Percentiles rank a stretch among this genome's conserved stretches.
Conservation (phyloP, 2,888 invertebrate genomes). For the Phalangium opilio region DNA sequence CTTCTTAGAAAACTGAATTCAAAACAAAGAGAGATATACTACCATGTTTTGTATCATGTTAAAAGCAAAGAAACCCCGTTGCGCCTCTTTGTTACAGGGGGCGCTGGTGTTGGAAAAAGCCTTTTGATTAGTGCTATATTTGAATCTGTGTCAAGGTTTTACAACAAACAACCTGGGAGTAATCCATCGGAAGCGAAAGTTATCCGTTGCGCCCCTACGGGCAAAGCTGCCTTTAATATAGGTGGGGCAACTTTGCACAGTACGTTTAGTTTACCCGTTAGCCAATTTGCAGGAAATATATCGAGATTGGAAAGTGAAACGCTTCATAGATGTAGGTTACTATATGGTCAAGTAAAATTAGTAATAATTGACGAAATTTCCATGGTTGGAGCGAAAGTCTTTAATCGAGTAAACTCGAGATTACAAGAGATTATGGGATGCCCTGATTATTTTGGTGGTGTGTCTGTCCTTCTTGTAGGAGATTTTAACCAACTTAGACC, state of each 20-base stretch:
- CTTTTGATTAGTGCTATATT: constrained; percentile 15
- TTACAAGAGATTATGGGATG: constrained; percentile 25
- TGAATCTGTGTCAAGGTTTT: not conserved
- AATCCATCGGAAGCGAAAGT: constrained; percentile 3
- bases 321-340: constrained; percentile 5
- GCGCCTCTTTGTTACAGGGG: constrained; percentile 17
- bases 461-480: constrained; percentile 26
- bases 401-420: constrained; percentile 23
- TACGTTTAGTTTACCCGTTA: constrained; percentile 16
- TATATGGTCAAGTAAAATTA: constrained; percentile 3
- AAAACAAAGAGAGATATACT: too few species aligned
- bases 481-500: constrained; percentile 19
- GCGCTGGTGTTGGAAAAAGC: constrained; percentile 22
- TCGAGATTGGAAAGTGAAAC: constrained; percentile 15
- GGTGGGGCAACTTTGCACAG: constrained; percentile 23
- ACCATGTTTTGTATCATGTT: too few species aligned
- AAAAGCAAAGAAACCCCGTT: not conserved
- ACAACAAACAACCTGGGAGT: constrained; percentile 7
- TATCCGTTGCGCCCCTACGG: constrained; percentile 20
- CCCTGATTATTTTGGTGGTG: constrained; percentile 24
- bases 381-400: constrained; percentile 23
- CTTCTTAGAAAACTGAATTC: too few species aligned
- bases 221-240: constrained; percentile 24
- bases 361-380: constrained; percentile 28
- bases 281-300: constrained; percentile 13